Evolutionary conservation across 2,888 invertebrate genomes (phyloP).

Genomic region (Drymonia ruficornis): DNA sequence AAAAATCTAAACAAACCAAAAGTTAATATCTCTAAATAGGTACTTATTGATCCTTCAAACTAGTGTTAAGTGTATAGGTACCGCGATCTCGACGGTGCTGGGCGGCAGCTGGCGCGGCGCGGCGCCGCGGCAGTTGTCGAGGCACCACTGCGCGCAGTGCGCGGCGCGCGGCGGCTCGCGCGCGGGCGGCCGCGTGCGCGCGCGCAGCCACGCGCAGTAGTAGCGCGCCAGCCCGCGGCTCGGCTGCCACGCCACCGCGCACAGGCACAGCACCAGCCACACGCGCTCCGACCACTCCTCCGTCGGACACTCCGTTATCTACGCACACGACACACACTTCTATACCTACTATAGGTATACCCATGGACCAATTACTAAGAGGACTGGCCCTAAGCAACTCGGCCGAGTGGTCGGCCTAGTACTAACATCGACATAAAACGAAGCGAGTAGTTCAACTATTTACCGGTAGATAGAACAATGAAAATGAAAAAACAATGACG

Average conservation of each 20-base stretch:
- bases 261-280: conserved; percentile 95
- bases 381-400: too few species aligned
- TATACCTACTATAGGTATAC: too few species aligned
- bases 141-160: conserved; percentile 97
- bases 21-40: too few species aligned
- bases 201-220: conserved; percentile 84
- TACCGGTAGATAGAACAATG: too few species aligned
- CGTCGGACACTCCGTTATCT: conserved; percentile 94
- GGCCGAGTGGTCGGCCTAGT: too few species aligned
- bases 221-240: conserved; percentile 92
- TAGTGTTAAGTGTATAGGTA: conserved; percentile 74
- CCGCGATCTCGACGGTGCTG: conserved; percentile 96
- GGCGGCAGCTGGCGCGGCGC: conserved; percentile 94
- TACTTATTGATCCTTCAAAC: too few species aligned
- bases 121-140: conserved; percentile 95
- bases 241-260: conserved; percentile 96
- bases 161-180: conserved; percentile 50
- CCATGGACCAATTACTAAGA: too few species aligned
- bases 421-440: too few species aligned
- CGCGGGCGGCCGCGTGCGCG: conserved; percentile 50
- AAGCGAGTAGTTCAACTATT: too few species aligned
- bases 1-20: too few species aligned
- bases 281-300: conserved; percentile 93
- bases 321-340: background rate
- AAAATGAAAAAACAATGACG: too few species aligned